Evolutionary conservation across 2,113 vertebrate genomes (phyloP), one percentile per base, ranked within the genome.

Genomic region (Myxocyprinus asiaticus): DNA sequence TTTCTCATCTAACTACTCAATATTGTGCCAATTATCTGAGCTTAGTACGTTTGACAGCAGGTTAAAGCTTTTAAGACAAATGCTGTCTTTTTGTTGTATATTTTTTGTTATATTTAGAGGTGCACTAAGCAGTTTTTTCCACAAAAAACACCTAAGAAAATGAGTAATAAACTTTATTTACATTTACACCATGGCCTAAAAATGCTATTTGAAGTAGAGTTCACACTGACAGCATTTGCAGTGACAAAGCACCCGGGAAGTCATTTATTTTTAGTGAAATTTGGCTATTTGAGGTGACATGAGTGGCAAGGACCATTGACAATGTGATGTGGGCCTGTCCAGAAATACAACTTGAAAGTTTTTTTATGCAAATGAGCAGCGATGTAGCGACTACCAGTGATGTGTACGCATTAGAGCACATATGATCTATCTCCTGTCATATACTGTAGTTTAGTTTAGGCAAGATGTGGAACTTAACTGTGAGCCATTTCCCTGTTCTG

Each of bases 1-100:
- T 86, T 72, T 69, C 7, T 67, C 81, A 70, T 80, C 59, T 78
- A 69, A 67, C 61, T 22, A 75, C 63, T 68, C 47, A 45, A 68
- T 73, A 44, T 64, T 33, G 14, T 44, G 43, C 15, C 9, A 66
- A 4, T 9, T 22, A 43, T 68, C 9, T 79, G 4, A 43, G 12
- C 43, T 77, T n/a, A 17, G 58, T 17, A 58, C 5, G 45, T 15
- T 58, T 71, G 6, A 56, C 50, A 55, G 7, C 0, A 67, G 67
- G 4, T 53, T 7, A 6, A 48, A 44, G 53, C 53, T 58, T 58
- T 15, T 55, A 58, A 58, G 17, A 22, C 55, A 44, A 58, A 58
- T n/a, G 22, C 66, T 11, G 6, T 14, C 22, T 70, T 42, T 43
- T 55, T 55, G 4, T 48, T 53, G 48, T 69, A 0, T 42, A 50